Evolutionary conservation across 2,888 invertebrate genomes (phyloP), one percentile per base, ranked within the genome.

Genomic region (Drosophila atripex): DNA sequence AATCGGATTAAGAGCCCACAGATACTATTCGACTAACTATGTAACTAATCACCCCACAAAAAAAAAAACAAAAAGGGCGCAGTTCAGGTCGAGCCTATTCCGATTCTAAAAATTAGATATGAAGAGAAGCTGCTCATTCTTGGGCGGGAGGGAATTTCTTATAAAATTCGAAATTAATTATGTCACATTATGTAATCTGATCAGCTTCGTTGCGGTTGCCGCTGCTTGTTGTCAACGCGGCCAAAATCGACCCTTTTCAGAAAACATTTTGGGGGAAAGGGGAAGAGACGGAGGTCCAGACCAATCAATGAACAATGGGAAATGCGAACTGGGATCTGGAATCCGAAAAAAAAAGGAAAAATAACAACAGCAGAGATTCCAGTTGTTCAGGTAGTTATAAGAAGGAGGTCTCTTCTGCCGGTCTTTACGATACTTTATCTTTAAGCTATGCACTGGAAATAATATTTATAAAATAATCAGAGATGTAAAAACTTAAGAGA

Each of bases 111-210:
- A 1, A 18, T 43, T 18, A 43, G 43, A 43, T 21, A 43, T 7
- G 2, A 18, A 52, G 23, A 39, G 56, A 41, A 52, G 47, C 23
- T 18, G 50, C 59, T 14, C 38, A 38, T 18, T n/a, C 35, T 49
- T 46, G 47, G 47, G 46, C 49, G 25, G 41, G 7, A 6, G 16
- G 39, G 25, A 14, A 45, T 52, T 72, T 66, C 56, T 60, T 56
- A 72, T 72, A 71, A 74, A 78, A 80, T 79, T 86, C 76, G 72
- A 85, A 91, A 91, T 90, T 90, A 90, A 91, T 91, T 90, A 90
- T 91, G 89, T 89, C 90, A 90, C 86, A 90, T 91, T 90, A 90
- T 88, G 90, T 90, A 90, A 90, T 88, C 86, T 88, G 90, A 90
- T 90, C 89, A 90, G 86, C 77, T 56, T 38, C 47, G 54, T 43